A percentile compares a stretch with the other conserved stretches of the same genome.
phyloP scores from a whole-genome alignment of 2,888 invertebrate genomes.

The Megaustenia siamemsis region DNA sequence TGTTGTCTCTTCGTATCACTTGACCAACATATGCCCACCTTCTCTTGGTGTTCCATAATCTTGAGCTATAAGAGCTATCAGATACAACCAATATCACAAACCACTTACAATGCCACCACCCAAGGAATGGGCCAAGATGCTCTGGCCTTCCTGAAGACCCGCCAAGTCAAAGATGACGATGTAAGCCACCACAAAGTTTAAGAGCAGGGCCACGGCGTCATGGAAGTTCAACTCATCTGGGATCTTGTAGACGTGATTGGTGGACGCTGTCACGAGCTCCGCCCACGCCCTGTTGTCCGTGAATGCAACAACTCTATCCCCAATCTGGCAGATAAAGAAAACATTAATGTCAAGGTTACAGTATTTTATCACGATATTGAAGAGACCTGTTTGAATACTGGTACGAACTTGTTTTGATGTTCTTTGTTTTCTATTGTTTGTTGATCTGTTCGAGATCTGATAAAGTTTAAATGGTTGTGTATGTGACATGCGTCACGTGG shows the following conservation, averaged over 20 bases:
- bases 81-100: neutral
- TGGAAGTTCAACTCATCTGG: conserved; percentile 87
- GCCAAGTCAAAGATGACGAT: conserved; percentile 91
- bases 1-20: too few species aligned
- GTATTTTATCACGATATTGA: too few species aligned
- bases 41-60: too few species aligned
- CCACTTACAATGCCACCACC: conserved; percentile 90
- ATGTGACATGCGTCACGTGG: too few species aligned
- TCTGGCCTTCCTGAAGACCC: conserved; percentile 88
- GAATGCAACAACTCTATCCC: conserved; percentile 87
- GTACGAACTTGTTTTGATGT: too few species aligned
- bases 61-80: too few species aligned
- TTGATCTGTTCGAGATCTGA: too few species aligned
- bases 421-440: too few species aligned
- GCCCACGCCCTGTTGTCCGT: conserved; percentile 93
- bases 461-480: too few species aligned
- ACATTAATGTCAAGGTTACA: too few species aligned
- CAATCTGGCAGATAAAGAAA: conserved; percentile 70
- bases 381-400: too few species aligned
- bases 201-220: conserved; percentile 90
- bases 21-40: too few species aligned
- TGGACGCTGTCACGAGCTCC: conserved; percentile 89
- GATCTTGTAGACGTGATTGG: conserved; percentile 87
- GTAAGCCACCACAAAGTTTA: conserved; percentile 92
- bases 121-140: conserved; percentile 90